A percentile compares a stretch with the other conserved stretches of the same genome.
These are phyloP conservation scores for Bombylius discolor DNA, from an alignment of 2,888 invertebrate species.

Conservation along the genomic window DNA sequence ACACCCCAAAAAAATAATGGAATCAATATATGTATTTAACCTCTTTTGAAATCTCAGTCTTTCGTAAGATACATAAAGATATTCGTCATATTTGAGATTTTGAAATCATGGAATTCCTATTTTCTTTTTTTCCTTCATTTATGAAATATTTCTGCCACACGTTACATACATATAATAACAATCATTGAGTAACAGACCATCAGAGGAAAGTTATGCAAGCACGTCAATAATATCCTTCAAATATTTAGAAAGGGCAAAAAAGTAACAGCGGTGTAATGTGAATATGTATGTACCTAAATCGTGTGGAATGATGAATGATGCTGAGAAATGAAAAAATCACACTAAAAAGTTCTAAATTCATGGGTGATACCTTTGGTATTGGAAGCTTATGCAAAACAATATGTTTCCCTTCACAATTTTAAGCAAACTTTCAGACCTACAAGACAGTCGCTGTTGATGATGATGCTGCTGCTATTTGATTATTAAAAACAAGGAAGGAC, in stretches of 20 bases:
- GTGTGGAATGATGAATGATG: too few species aligned
- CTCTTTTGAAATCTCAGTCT: conserved; percentile 1
- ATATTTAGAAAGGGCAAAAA: not conserved
- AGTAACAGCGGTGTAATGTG: not conserved
- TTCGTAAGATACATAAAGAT: not conserved
- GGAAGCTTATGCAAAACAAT: too few species aligned
- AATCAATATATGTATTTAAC: not conserved
- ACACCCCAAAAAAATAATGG: not conserved
- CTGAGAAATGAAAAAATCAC: too few species aligned
- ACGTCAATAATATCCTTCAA: not conserved
- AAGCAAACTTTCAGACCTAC: too few species aligned
- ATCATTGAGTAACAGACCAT: too few species aligned
- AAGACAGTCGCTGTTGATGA: not conserved
- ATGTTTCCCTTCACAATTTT: too few species aligned
- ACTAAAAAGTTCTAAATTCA: too few species aligned
- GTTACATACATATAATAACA: not conserved
- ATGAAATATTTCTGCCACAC: too few species aligned
- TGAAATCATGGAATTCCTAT: not conserved
- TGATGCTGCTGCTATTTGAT: not conserved
- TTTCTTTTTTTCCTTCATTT: too few species aligned
- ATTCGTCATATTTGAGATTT: not conserved
- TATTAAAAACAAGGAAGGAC: not conserved
- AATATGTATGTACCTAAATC: too few species aligned
- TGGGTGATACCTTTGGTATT: too few species aligned
- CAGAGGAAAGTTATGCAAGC: not conserved